Base-by-base conservation (phyloP, 2,113 vertebrate species). In the Phalacrocorax brasilianus region DNA sequence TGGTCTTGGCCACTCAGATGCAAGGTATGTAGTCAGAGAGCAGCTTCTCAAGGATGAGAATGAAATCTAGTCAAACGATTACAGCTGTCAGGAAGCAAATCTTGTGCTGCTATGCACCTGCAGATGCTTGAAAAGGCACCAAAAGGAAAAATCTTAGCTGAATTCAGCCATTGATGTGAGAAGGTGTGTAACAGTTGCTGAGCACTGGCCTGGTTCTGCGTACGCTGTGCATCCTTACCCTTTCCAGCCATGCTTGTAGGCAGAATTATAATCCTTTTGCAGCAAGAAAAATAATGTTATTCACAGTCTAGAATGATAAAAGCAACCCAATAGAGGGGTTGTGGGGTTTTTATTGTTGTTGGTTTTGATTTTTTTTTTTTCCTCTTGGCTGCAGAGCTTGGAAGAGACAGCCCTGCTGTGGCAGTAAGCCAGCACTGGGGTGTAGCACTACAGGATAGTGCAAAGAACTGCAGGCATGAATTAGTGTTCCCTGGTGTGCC, bases 401-500 rank as follows among this genome's bases (percentile, higher is more conserved):
- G 65, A 62, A 30, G 72, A 84, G 83, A 28, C 55, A 84, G 77
- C 22, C 58, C 27, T 62, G 71, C 63, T 58, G 85, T 4, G 72
- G 67, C 92, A 58, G 45, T 45, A 4, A 58, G 75, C 91, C 91
- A 86, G 53, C 2, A 3, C 50, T 77, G 50, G 79, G 75, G 32
- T 83, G 45, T 50, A 80, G 72, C 63, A 24, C 78, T 53, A 44
- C 85, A 75, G 78, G 74, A 45, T 72, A 75, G 45, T 88, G 92
- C 85, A n/a, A 45, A 83, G 88, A 89, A 72, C 88, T 76, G 83
- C 88, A 80, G 83, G 73, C 67, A 61, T 62, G 88, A 92, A 76
- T 94, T 86, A 73, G 50, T 20, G 63, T 62, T 88, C 88, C 91
- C 83, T 80, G 94, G 58, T 90, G 88, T 92, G 85, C 88, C 75